A percentile compares a stretch with the other conserved stretches of the same genome.
phyloP scores from a whole-genome alignment of 2,888 invertebrate species.

The Spodoptera littoralis region DNA sequence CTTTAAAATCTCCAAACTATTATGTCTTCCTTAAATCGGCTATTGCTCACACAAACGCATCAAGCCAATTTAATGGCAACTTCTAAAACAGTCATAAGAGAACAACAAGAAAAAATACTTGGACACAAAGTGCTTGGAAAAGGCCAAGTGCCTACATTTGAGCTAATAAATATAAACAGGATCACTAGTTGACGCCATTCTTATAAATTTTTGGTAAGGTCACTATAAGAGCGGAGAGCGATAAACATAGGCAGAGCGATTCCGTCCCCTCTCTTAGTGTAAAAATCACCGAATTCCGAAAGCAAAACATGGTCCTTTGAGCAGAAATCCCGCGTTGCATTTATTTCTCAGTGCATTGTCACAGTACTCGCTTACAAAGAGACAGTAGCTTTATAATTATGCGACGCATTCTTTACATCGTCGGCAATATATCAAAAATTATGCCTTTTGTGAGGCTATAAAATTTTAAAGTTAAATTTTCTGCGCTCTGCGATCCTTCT shows the following conservation, averaged over 20 bases:
- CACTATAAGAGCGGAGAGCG: conserved; percentile 17
- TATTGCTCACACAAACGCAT: conserved; percentile 38
- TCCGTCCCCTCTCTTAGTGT: background rate
- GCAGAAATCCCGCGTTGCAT: background rate
- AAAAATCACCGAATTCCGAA: background rate
- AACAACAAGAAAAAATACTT: conserved; percentile 36
- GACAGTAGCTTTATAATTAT: conserved; percentile 56
- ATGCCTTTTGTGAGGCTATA: conserved; percentile 73
- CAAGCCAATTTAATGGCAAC: conserved; percentile 31
- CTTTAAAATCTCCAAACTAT: conserved; percentile 11
- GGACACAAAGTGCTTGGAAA: conserved; percentile 25
- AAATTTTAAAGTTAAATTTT: conserved; percentile 79
- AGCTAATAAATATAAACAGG: conserved; percentile 47
- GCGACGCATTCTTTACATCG: conserved; percentile 55
- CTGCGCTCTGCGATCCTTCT: conserved; percentile 44
- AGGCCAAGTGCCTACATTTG: conserved; percentile 46
- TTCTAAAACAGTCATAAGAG: conserved; percentile 36
- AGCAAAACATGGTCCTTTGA: conserved; percentile 8
- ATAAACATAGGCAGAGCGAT: conserved; percentile 26
- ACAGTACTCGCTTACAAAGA: conserved; percentile 27
- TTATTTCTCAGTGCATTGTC: conserved; percentile 4
- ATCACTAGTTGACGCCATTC: conserved; percentile 32
- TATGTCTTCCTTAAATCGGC: conserved; percentile 18
- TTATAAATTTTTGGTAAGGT: conserved; percentile 13
- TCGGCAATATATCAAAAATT: conserved; percentile 71